A percentile compares a stretch with the other conserved stretches of the same genome.
Evolutionary conservation across 2,888 invertebrate species (phyloP).

Genomic region (Thymelicus lineola): DNA sequence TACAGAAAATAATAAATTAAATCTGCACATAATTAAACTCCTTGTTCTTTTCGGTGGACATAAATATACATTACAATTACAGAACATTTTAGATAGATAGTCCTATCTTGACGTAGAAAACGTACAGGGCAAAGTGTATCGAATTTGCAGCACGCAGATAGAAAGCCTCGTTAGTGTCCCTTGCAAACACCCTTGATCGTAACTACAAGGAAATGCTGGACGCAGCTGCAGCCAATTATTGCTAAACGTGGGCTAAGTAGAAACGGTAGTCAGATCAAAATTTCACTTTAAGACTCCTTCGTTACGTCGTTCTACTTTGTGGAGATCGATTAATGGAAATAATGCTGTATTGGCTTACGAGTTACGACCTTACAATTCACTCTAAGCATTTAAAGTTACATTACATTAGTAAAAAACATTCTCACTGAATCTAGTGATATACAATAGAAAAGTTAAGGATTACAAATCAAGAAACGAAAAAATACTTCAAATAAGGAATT

Average conservation of each 20-base stretch:
- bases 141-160: slow-evolving; percentile 30
- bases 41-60: background rate
- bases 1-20: no score
- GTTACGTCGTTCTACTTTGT: slow-evolving; percentile 4
- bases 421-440: background rate
- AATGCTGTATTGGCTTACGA: background rate
- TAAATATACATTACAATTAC: background rate
- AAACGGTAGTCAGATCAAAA: slow-evolving; percentile 11
- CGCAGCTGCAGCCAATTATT: slow-evolving; percentile 32
- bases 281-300: slow-evolving; percentile 20
- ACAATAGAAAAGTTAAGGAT: background rate
- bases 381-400: background rate
- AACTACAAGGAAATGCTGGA: slow-evolving; percentile 27
- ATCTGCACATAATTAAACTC: no score
- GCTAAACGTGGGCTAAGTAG: slow-evolving; percentile 21
- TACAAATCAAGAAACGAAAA: background rate
- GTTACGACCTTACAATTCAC: background rate
- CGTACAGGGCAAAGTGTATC: slow-evolving; percentile 26
- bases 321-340: background rate
- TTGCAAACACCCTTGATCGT: slow-evolving; percentile 25
- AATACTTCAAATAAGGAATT: background rate
- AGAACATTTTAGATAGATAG: background rate
- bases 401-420: background rate
- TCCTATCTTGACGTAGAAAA: slow-evolving; percentile 3
- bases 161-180: slow-evolving; percentile 36